phyloP scores from a whole-genome alignment of 2,888 invertebrate species.

The Pammene fasciana region DNA sequence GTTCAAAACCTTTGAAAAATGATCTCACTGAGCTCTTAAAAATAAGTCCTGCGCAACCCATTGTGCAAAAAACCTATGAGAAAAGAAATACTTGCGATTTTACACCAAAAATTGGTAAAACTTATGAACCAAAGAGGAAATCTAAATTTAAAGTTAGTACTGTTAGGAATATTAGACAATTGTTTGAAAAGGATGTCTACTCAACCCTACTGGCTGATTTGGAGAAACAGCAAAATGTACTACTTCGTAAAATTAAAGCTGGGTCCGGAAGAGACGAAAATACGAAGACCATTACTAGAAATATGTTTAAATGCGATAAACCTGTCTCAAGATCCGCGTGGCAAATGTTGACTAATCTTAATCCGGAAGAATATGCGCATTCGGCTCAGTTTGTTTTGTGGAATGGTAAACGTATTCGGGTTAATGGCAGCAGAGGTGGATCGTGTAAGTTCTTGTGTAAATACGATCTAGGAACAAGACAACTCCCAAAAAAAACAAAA shows the following conservation, averaged over 20 bases:
- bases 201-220: constrained; percentile 59
- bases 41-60: constrained; percentile 58
- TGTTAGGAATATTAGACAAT: constrained; percentile 66
- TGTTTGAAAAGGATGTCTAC: constrained; percentile 68
- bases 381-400: constrained; percentile 67
- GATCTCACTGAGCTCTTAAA: constrained; percentile 64
- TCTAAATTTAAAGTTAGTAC: constrained; percentile 69
- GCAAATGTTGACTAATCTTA: constrained; percentile 76
- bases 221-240: constrained; percentile 62
- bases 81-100: constrained; percentile 56
- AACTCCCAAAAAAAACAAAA: constrained; percentile 46
- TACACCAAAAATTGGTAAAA: constrained; percentile 62
- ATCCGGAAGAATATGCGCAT: constrained; percentile 60
- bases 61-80: constrained; percentile 45
- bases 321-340: constrained; percentile 69
- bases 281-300: constrained; percentile 64
- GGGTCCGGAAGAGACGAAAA: constrained; percentile 62
- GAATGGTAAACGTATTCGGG: constrained; percentile 65
- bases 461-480: constrained; percentile 56
- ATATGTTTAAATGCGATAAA: constrained; percentile 59
- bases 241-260: constrained; percentile 68
- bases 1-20: constrained; percentile 52
- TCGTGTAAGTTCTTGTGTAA: constrained; percentile 63
- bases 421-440: constrained; percentile 73
- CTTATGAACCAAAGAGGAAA: constrained; percentile 67